Evolutionary conservation across 2,888 invertebrate genomes (phyloP).

Genomic region (Drosophila mimica): DNA sequence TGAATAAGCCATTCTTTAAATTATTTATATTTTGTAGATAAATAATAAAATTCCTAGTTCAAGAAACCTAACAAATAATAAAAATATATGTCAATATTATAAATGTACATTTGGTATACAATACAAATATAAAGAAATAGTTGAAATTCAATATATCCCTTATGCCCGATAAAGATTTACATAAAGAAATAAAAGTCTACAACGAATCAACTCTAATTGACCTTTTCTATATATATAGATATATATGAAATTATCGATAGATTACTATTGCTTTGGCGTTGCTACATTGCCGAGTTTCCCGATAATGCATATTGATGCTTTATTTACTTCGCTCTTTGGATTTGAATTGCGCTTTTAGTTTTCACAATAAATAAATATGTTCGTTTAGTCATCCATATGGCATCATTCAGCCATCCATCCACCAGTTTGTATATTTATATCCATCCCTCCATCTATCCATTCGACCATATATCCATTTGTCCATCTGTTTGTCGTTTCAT

Average conservation of each 20-base stretch:
- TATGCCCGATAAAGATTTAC: not conserved
- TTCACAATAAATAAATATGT: conserved; percentile 36
- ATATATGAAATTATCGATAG: not conserved
- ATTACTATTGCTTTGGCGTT: not conserved
- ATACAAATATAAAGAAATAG: not conserved
- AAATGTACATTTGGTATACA: not conserved
- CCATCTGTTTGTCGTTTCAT: not conserved
- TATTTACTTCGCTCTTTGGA: conserved; percentile 28
- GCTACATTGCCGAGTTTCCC: not conserved
- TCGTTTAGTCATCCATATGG: conserved; percentile 60
- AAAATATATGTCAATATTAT: not conserved
- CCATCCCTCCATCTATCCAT: not conserved
- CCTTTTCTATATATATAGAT: not conserved
- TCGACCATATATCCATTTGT: not conserved
- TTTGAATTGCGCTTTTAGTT: conserved; percentile 37
- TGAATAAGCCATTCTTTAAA: not conserved
- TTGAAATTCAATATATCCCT: not conserved
- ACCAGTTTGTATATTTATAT: not conserved
- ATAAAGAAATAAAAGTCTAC: not conserved
- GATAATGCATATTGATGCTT: conserved; percentile 3
- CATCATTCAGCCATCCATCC: conserved; percentile 20
- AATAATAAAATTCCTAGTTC: not conserved
- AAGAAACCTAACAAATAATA: not conserved
- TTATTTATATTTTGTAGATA: not conserved
- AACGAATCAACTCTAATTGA: not conserved